These are phyloP conservation scores for Ellobium chinense DNA, from an alignment of 2,888 invertebrate species.

Conservation along the genomic window DNA sequence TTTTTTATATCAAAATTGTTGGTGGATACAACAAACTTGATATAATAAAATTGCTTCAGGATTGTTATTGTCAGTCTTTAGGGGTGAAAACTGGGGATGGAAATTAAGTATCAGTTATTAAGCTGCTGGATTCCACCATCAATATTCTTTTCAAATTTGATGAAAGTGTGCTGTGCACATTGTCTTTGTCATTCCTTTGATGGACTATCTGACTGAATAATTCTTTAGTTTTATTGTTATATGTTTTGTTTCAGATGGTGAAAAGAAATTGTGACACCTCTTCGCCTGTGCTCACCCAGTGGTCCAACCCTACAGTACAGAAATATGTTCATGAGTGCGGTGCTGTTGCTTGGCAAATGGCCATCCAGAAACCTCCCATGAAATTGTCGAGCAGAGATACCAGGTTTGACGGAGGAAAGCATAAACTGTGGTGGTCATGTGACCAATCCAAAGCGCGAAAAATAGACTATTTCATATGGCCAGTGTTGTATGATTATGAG, in stretches of 20 bases:
- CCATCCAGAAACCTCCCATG: constrained; percentile 71
- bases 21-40: too few species aligned
- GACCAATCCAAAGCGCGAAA: constrained; percentile 60
- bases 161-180: too few species aligned
- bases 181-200: too few species aligned
- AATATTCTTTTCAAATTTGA: too few species aligned
- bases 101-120: too few species aligned
- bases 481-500: constrained; percentile 69
- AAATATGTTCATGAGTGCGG: constrained; percentile 64
- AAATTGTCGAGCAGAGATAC: constrained; percentile 57
- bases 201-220: too few species aligned
- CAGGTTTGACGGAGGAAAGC: constrained; percentile 63
- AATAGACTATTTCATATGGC: constrained; percentile 71
- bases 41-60: too few species aligned
- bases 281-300: constrained; percentile 45
- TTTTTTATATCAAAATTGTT: too few species aligned
- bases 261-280: constrained; percentile 42
- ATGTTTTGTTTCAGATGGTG: constrained; percentile 57
- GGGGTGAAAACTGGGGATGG: too few species aligned
- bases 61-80: too few species aligned
- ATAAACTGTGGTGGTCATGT: constrained; percentile 75
- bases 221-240: too few species aligned
- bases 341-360: constrained; percentile 71
- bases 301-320: constrained; percentile 54
- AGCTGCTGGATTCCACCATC: too few species aligned